These are phyloP conservation scores for Amazona guildingii DNA, from an alignment of 2,113 vertebrate species.

Conservation along the genomic window DNA sequence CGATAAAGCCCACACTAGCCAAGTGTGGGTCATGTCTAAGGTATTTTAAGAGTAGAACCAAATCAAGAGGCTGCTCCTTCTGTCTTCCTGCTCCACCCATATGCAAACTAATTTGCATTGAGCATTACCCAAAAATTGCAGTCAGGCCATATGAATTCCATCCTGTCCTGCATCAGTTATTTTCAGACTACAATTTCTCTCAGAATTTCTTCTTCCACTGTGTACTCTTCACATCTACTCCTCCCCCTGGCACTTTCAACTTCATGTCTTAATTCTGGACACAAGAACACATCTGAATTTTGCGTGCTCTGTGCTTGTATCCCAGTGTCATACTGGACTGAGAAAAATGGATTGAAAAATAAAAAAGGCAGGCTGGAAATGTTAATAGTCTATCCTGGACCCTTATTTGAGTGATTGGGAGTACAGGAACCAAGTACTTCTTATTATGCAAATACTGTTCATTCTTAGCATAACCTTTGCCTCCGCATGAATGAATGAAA, in stretches of 20 bases:
- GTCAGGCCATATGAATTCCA: background rate
- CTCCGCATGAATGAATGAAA: conserved; percentile 27
- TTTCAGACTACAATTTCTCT: background rate
- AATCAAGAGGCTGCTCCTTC: background rate
- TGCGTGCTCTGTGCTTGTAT: background rate
- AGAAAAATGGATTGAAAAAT: background rate
- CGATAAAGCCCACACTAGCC: background rate
- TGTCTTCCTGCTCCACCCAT: background rate
- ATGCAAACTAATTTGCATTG: background rate
- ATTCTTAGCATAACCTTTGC: conserved; percentile 30
- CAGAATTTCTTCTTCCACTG: background rate
- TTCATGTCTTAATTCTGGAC: background rate
- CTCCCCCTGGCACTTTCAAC: background rate
- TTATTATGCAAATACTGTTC: conserved; percentile 42
- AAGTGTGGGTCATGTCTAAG: background rate
- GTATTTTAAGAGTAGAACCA: background rate
- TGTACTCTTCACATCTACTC: background rate
- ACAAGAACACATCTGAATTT: background rate
- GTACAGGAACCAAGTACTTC: background rate
- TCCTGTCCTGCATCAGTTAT: background rate
- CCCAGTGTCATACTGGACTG: background rate
- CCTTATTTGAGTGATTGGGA: background rate
- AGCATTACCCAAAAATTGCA: background rate
- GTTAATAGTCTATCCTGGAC: background rate
- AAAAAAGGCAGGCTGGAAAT: background rate